phyloP scores from a whole-genome alignment of 2,797 vertebrate genomes.

The Falco rusticolus region DNA sequence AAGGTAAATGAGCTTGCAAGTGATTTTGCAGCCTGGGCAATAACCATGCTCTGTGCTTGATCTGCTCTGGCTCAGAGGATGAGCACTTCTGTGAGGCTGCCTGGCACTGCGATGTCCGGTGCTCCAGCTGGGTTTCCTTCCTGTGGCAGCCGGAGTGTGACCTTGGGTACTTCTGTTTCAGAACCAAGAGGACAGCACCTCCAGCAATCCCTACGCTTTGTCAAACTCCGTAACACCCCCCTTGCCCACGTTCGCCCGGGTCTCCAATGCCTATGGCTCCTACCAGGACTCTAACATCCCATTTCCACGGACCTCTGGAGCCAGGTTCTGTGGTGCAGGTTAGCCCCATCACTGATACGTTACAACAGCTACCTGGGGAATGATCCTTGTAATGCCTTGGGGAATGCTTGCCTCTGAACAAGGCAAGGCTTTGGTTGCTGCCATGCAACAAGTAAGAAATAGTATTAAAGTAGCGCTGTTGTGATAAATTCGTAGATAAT shows the following conservation, averaged over 20 bases:
- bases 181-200: conserved; percentile 90
- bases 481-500: not conserved
- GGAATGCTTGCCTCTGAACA: not conserved
- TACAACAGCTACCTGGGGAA: not conserved
- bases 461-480: not conserved
- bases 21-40: not conserved
- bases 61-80: not conserved
- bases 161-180: conserved; percentile 70
- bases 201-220: conserved; percentile 86
- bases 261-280: conserved; percentile 94
- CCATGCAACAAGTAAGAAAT: not conserved
- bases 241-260: conserved; percentile 91
- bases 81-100: not conserved
- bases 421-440: not conserved
- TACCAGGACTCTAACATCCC: conserved; percentile 97
- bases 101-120: fast-evolving
- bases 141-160: not conserved
- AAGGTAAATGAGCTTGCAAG: not conserved
- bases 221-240: conserved; percentile 89
- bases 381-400: not conserved
- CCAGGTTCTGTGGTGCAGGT: conserved; percentile 96
- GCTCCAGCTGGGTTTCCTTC: not conserved
- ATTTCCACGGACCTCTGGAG: conserved; percentile 95
- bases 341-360: not conserved
- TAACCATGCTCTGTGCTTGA: not conserved